Evolutionary conservation across 2,113 vertebrate genomes (phyloP), one percentile per base, ranked within the genome.

Genomic region (Tenebrosternarchus preto): DNA sequence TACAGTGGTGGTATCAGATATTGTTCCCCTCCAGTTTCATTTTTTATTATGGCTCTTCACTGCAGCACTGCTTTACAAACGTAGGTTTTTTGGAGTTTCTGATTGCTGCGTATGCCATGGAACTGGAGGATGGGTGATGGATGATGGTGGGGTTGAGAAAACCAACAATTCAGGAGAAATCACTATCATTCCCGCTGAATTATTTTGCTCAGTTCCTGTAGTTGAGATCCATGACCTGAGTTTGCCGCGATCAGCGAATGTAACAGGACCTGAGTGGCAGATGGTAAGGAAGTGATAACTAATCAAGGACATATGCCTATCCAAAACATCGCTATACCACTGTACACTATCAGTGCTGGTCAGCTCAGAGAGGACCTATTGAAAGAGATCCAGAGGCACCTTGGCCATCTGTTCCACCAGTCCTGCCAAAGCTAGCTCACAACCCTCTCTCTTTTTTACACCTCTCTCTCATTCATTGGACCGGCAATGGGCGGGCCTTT

Each of bases 341-440:
- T 66, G 71, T 57, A 74, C 64, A 78, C 74, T 70, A 76, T 73
- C 19, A 57, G 57, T 66, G 36, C 71, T 78, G 76, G 64, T 72
- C 71, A 71, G 31, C 31, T 69, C 64, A 81, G 71, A 69, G 74
- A 39, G 63, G 46, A 63, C 79, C 77, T 71, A 57, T 72, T 84
- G 76, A 84, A 84, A 84, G 76, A 80, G 57, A 79, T 84, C 70
- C 70, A 82, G 76, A 82, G 57, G 80, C 80, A 79, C 75, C 76
- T 72, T 79, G 29, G 29, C 80, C 83, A 84, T 84, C 83, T 84
- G 83, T 29, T 79, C 64, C 53, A 67, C 46, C 4, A 5, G 25
- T 31, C 0, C 70, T 84, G 83, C 80, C 83, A 79, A 76, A 61
- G 50, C 43, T 56, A 66, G 66, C 60, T 53, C 39, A 19, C 68